Base-by-base conservation (phyloP, 2,113 vertebrate species). In the Thunnus thynnus region DNA sequence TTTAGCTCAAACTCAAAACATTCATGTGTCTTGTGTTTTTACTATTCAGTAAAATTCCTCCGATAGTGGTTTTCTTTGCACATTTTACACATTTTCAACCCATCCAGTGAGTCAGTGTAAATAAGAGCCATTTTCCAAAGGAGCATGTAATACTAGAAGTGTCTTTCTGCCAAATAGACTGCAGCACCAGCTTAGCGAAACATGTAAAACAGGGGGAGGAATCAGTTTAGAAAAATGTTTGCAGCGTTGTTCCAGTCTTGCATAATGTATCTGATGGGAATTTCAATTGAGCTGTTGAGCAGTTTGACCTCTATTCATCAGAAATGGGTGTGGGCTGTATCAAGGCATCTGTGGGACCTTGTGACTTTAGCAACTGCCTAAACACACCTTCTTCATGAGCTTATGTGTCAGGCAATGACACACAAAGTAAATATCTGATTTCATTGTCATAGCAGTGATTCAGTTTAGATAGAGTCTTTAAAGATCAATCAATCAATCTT, bases 351-450 rank as follows among this genome's bases (percentile, higher is more conserved):
- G 66, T 75, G 56, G n/a, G 54, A 25, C 61, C 60, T 62, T 48
- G 50, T 54, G 71, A 78, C 27, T 75, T 57, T 64, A 57, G 61
- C 68, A 20, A 9, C 36, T 46, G 62, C 54, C 57, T 54, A 68
- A 75, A 80, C 81, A 76, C 74, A 66, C 80, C 83, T 72, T 69
- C 52, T 32, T 79, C 57, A 76, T 30, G 54, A 13, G 8, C 20
- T n/a, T 10, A n/a, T 20, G 8, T 22, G 16, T 55, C 13, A 81
- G 36, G 44, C 64, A 65, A 60, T 76, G 82, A 88, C 73, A 3
- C 66, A 76, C 72, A 16, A 71, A 76, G 70, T 58, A 76, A 90
- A 89, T 72, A 84, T 62, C 56, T 56, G 68, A 84, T 67, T 80
- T 80, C 56, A 74, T 46, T 81, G 54, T 76, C 17, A 52, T 51